A percentile compares a stretch with the other conserved stretches of the same genome.
Evolutionary conservation across 2,797 vertebrate species (phyloP).

Genomic region (Oreortyx pictus): DNA sequence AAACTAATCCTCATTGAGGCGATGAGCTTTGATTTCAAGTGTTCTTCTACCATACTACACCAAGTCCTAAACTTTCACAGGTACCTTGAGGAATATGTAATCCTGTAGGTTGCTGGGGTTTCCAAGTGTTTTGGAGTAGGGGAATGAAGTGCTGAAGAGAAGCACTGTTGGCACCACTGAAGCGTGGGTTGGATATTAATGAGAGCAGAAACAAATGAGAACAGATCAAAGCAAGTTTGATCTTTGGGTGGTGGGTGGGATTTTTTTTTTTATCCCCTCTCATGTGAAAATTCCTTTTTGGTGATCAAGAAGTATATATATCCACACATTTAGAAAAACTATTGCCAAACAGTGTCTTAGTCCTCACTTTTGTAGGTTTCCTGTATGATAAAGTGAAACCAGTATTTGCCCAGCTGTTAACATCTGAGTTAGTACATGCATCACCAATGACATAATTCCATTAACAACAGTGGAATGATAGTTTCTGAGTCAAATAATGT

Average conservation of each 20-base stretch:
- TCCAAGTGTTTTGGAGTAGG: neutral
- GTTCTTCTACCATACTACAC: neutral
- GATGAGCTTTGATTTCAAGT: neutral
- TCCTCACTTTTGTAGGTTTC: neutral
- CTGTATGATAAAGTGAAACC: neutral
- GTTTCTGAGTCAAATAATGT: neutral
- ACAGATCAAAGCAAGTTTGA: neutral
- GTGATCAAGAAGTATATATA: neutral
- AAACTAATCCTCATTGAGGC: neutral
- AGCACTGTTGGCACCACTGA: neutral
- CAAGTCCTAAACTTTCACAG: neutral
- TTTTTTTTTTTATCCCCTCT: neutral
- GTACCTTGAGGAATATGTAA: neutral
- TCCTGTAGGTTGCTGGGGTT: neutral
- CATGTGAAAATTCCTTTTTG: neutral
- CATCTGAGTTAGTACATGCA: neutral
- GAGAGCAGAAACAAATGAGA: neutral
- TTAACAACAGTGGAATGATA: neutral
- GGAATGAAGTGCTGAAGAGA: too few relatives aligned
- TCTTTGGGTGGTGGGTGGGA: neutral
- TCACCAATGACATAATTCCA: too few relatives aligned
- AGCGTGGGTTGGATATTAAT: too few relatives aligned
- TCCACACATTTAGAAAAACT: too few relatives aligned
- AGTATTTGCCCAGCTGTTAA: neutral
- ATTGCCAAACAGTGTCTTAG: neutral